These are phyloP conservation scores for Neogobius melanostomus DNA, from an alignment of 2,113 vertebrate genomes.

Conservation along the genomic window DNA sequence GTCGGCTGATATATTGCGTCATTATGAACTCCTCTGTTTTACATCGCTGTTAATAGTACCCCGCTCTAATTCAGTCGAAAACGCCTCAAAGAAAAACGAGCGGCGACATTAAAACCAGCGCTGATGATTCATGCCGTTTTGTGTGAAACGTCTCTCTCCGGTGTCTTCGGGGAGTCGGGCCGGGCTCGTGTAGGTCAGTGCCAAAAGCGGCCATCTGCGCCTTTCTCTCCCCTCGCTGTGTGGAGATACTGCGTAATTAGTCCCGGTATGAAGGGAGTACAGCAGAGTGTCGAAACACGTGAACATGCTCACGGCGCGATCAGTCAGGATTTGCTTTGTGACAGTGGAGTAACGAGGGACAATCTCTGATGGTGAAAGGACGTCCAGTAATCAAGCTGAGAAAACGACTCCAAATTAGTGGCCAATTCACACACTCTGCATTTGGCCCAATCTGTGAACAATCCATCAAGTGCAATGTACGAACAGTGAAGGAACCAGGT, in stretches of 20 bases:
- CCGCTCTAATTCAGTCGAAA: slow-evolving; percentile 20
- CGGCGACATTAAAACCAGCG: slow-evolving; percentile 15
- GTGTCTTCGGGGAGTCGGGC: slow-evolving; percentile 33
- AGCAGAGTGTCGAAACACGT: background rate
- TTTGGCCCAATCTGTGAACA: too few relatives aligned
- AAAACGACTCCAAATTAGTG: too few relatives aligned
- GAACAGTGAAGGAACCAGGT: too few relatives aligned
- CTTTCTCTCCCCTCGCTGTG: slow-evolving; percentile 27
- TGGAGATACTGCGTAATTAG: slow-evolving; percentile 9
- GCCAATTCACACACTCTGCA: too few relatives aligned
- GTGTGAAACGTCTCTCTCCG: slow-evolving; percentile 28
- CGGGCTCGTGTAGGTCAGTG: slow-evolving; percentile 48
- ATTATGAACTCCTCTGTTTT: slow-evolving; percentile 15
- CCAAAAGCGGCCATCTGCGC: slow-evolving; percentile 45
- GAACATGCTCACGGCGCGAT: background rate
- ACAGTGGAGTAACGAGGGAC: too few relatives aligned
- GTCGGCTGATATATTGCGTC: background rate
- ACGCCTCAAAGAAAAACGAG: slow-evolving; percentile 19
- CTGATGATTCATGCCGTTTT: slow-evolving; percentile 27
- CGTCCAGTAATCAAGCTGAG: too few relatives aligned
- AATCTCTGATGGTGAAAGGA: too few relatives aligned
- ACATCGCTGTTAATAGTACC: background rate
- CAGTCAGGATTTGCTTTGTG: too few relatives aligned
- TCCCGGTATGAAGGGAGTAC: background rate
- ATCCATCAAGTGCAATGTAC: too few relatives aligned